Percentiles rank a stretch among this genome's conserved stretches.
Conservation (phyloP, 2,113 vertebrate genomes). For the Penelope pileata region DNA sequence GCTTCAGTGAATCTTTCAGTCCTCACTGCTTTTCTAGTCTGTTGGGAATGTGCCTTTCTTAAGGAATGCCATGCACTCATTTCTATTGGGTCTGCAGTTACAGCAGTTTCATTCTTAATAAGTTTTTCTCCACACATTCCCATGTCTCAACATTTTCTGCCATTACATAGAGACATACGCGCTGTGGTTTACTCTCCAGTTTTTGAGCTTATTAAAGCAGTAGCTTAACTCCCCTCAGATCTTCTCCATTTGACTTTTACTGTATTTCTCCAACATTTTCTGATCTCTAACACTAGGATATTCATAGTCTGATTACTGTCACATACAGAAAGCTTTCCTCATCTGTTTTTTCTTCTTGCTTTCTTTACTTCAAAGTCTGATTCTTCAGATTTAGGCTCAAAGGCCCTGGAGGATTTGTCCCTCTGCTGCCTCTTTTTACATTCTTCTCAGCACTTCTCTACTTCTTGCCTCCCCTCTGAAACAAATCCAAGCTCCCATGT, state of each 20-base stretch:
- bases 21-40: not conserved
- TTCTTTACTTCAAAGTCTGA: not conserved
- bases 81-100: not conserved
- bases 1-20: not conserved
- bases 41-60: rapidly evolving
- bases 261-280: not conserved
- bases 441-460: not conserved
- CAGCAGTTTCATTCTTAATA: rapidly evolving
- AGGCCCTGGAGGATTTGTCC: not conserved
- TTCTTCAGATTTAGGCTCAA: not conserved
- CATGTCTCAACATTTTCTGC: not conserved
- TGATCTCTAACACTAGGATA: not conserved
- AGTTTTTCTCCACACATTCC: not conserved
- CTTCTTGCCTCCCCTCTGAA: rapidly evolving
- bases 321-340: not conserved
- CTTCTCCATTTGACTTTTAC: not conserved
- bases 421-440: not conserved
- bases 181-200: not conserved
- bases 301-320: not conserved
- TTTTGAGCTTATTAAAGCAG: not conserved
- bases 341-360: not conserved
- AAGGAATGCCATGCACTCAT: rapidly evolving
- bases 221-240: not conserved
- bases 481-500: not conserved
- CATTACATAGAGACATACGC: not conserved